Evolutionary conservation across 2,113 vertebrate species (phyloP), one percentile per base, ranked within the genome.

Genomic region (Bubalus kerabau): DNA sequence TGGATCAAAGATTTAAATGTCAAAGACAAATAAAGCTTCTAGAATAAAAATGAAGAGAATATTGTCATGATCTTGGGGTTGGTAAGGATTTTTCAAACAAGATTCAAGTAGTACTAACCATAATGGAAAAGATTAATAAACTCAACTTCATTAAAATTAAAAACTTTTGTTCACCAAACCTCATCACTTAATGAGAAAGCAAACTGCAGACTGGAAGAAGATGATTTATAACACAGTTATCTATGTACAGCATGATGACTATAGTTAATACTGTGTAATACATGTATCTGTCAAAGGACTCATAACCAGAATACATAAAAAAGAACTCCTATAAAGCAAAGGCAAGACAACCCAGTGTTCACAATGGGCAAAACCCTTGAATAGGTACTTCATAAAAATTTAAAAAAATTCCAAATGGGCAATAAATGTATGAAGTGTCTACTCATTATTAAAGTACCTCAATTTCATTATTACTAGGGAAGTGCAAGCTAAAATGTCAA

Each of bases 101-200:
- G 26, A 64, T 10, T 87, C 54, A 97, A 90, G 40, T 56, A 95
- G n/a, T 48, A 81, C 2, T 92, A 94, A 46, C 15, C 48, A 64
- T 40, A 90, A 91, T 86, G 87, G 56, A 94, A 86, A 94, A 92
- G 7, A 80, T 76, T 85, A 85, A 93, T 83, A 95, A 95, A 85
- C 43, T 80, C 2, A 1, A 23, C 32, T 92, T 92, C 28, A 90
- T 90, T 86, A 83, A 96, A 95, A 71, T 56, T 86, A 86, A 85
- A 21, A 93, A 71, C 23, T 76, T 71, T 28, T 40, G 19, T 80
- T 90, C 36, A 92, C 50, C 85, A 92, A 92, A 97, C 23, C 2
- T 82, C 46, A 92, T 67, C 32, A 64, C 24, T 76, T 50, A 92
- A 88, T 52, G 43, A 92, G 91, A 94, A 94, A 32, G 40, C 19